These are phyloP conservation scores for Plagodis dolabraria DNA, from an alignment of 2,888 invertebrate genomes.

Conservation along the genomic window DNA sequence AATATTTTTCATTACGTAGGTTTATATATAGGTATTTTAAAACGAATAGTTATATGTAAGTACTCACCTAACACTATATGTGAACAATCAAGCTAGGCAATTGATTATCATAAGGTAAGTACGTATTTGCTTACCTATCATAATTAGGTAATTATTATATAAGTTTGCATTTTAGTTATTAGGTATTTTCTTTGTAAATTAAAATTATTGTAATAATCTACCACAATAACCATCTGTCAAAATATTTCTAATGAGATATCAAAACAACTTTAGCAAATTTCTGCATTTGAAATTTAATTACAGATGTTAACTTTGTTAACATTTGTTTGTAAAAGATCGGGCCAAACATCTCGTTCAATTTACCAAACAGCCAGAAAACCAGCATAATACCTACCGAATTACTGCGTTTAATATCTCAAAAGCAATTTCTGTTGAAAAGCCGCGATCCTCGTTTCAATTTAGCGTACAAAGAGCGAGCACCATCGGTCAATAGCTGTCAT, in stretches of 20 bases:
- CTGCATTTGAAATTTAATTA: conserved; percentile 12
- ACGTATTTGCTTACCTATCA: too few relatives aligned
- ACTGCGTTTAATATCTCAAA: conserved; percentile 25
- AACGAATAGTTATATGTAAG: too few relatives aligned
- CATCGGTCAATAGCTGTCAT: conserved; percentile 46
- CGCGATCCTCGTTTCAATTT: conserved; percentile 26
- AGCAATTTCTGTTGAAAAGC: conserved; percentile 26
- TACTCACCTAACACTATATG: too few relatives aligned
- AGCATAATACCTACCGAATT: conserved; percentile 14
- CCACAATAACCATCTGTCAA: too few relatives aligned
- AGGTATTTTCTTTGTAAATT: too few relatives aligned
- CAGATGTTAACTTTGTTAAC: conserved; percentile 1
- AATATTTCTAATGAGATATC: neutral
- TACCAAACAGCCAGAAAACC: conserved; percentile 21
- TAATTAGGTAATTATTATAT: too few relatives aligned
- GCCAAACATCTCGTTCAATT: conserved; percentile 23
- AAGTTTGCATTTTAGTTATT: too few relatives aligned
- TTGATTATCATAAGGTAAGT: too few relatives aligned
- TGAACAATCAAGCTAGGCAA: too few relatives aligned
- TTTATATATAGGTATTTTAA: too few relatives aligned
- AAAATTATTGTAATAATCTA: too few relatives aligned
- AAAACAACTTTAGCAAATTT: neutral
- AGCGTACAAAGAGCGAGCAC: conserved; percentile 21
- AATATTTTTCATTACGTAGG: too few relatives aligned
- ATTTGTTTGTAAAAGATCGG: conserved; percentile 23